These are phyloP conservation scores for Drosophila percnosoma DNA, from an alignment of 2,888 invertebrate genomes.

Conservation along the genomic window DNA sequence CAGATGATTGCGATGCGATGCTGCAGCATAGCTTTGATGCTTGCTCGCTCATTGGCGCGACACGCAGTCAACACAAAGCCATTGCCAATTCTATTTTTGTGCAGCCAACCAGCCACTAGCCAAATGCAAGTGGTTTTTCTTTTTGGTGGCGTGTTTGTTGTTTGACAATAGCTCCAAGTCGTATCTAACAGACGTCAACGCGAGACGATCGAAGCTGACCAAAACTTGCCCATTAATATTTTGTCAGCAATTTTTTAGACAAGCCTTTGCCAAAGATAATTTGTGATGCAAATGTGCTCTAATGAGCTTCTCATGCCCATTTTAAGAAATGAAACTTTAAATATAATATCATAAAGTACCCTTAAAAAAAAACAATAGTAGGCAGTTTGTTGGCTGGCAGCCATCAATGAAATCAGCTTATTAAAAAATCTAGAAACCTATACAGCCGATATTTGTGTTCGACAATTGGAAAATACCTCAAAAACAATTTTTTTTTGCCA, in stretches of 20 bases:
- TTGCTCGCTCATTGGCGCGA: conserved; percentile 60
- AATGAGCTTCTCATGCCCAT: neutral
- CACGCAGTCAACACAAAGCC: conserved; percentile 77
- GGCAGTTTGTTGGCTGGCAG: neutral
- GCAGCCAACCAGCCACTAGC: conserved; percentile 48
- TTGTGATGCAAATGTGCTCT: neutral
- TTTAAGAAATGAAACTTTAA: no score
- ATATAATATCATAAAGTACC: neutral
- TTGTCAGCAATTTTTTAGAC: conserved; percentile 50
- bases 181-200: conserved; percentile 30
- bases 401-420: neutral
- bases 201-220: conserved; percentile 28
- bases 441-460: conserved; percentile 2
- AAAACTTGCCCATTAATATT: conserved; percentile 54
- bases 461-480: neutral
- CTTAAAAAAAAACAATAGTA: neutral
- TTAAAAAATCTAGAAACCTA: neutral
- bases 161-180: conserved; percentile 44
- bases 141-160: conserved; percentile 13
- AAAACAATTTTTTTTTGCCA: neutral
- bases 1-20: conserved; percentile 29
- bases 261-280: conserved; percentile 35
- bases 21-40: conserved; percentile 57
- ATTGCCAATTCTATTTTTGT: conserved; percentile 75
- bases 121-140: conserved; percentile 67